Conservation (phyloP, 2,888 invertebrate species). For the Proisotoma minuta region DNA sequence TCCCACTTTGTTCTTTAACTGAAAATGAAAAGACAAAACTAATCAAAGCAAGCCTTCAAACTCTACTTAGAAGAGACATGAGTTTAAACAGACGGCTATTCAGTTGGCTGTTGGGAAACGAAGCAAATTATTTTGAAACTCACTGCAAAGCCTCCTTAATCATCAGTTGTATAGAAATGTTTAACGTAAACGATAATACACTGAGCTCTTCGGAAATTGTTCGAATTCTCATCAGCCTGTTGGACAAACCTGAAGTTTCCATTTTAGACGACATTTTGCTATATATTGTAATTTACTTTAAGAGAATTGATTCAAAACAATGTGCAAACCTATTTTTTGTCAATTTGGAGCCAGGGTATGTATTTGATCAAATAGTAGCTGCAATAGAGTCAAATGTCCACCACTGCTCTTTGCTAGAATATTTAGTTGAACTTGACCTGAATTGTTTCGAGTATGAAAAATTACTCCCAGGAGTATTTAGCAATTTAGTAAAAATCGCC, state of each 20-base stretch:
- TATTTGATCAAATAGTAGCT: slow-evolving; percentile 14
- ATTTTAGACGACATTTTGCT: slow-evolving; percentile 71
- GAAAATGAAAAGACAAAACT: background rate
- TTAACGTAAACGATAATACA: background rate
- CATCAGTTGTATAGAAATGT: background rate
- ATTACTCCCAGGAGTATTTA: background rate
- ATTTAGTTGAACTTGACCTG: background rate
- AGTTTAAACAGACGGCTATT: slow-evolving; percentile 66
- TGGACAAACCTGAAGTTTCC: slow-evolving; percentile 82
- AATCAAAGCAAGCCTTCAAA: slow-evolving; percentile 21
- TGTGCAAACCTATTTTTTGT: slow-evolving; percentile 28
- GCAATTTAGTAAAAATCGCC: background rate
- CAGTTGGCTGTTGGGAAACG: slow-evolving; percentile 56
- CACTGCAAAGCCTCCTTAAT: background rate
- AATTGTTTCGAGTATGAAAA: background rate
- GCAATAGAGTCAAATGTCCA: background rate
- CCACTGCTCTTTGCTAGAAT: background rate
- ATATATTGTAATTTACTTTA: slow-evolving; percentile 52
- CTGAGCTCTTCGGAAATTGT: slow-evolving; percentile 52
- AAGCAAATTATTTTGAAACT: slow-evolving; percentile 23
- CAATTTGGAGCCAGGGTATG: slow-evolving; percentile 26
- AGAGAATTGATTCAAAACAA: slow-evolving; percentile 9
- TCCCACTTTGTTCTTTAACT: slow-evolving; percentile 33
- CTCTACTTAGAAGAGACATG: slow-evolving; percentile 68
- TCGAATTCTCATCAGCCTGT: slow-evolving; percentile 63